phyloP scores from a whole-genome alignment of 2,797 vertebrate species.

The Sylvilagus floridanus region DNA sequence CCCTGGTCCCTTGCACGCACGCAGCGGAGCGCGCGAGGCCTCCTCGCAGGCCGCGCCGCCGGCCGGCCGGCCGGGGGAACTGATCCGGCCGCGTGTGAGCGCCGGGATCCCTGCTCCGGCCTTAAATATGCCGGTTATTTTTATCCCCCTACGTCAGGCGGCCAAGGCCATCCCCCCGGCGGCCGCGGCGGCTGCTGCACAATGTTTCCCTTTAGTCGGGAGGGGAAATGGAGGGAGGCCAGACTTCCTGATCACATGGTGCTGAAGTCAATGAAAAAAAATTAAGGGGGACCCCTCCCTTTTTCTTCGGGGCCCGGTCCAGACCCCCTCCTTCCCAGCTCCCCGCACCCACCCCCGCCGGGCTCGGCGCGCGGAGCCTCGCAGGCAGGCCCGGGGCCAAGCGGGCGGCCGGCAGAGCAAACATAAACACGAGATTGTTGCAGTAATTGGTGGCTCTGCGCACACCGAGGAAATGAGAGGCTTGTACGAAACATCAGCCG shows the following conservation, averaged over 20 bases:
- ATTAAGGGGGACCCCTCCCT: constrained; percentile 80
- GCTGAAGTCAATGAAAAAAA: constrained; percentile 91
- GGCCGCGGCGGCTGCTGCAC: constrained; percentile 88
- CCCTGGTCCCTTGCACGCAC: background rate
- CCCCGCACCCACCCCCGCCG: constrained; percentile 86
- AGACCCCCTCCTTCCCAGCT: constrained; percentile 71
- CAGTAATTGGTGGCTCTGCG: constrained; percentile 91
- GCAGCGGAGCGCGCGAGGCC: background rate
- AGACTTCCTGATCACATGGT: constrained; percentile 98
- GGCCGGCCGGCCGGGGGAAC: constrained; percentile 87
- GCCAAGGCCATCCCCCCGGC: constrained; percentile 91
- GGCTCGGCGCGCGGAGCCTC: constrained; percentile 82
- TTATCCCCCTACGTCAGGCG: constrained; percentile 97
- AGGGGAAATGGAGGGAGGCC: constrained; percentile 97
- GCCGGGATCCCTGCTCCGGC: constrained; percentile 95
- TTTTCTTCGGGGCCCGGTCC: constrained; percentile 81
- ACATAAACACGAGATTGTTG: constrained; percentile 88
- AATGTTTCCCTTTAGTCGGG: constrained; percentile 97
- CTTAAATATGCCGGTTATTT: constrained; percentile 99
- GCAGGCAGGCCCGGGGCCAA: constrained; percentile 85
- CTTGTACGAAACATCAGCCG: constrained; percentile 94
- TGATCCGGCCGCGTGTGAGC: constrained; percentile 93
- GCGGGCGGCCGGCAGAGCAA: constrained; percentile 87
- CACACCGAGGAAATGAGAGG: constrained; percentile 94
- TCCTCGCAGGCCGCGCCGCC: constrained; percentile 81